Conservation (phyloP, 2,113 vertebrate species). For the Neopipo cinnamomea region DNA sequence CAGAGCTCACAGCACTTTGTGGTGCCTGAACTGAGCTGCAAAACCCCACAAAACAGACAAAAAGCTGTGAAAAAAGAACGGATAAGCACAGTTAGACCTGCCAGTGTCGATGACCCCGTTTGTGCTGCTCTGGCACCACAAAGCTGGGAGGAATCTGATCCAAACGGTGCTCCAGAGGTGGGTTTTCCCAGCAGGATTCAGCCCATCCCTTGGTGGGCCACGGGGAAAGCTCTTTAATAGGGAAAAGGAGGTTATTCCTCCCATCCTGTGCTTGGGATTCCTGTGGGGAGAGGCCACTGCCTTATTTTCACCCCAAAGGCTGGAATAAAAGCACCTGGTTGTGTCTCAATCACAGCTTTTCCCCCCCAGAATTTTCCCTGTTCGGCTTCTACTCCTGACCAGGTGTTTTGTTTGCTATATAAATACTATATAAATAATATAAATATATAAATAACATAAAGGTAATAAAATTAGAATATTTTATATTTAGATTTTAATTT, state of each 20-base stretch:
- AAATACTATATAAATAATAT: too few relatives aligned
- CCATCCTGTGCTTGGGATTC: too few relatives aligned
- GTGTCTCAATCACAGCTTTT: background rate
- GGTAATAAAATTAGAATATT: too few relatives aligned
- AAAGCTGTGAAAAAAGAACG: background rate
- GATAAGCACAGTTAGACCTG: background rate
- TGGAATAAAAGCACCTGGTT: fast-evolving
- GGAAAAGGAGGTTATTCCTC: background rate
- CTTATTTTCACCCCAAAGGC: background rate
- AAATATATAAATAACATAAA: too few relatives aligned
- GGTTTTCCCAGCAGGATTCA: background rate
- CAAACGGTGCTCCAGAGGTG: background rate
- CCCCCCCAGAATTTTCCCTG: fast-evolving
- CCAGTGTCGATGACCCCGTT: fast-evolving
- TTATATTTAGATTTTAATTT: background rate
- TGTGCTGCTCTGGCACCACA: background rate
- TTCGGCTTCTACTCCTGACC: background rate
- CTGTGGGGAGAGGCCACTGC: background rate
- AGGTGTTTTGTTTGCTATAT: background rate
- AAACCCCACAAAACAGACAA: fast-evolving
- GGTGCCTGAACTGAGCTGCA: background rate
- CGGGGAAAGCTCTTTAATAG: too few relatives aligned
- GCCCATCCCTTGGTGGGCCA: background rate
- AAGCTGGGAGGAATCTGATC: background rate
- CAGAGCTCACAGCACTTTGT: background rate